phyloP scores from a whole-genome alignment of 2,113 vertebrate species.

The Myrmophylax atrothorax region DNA sequence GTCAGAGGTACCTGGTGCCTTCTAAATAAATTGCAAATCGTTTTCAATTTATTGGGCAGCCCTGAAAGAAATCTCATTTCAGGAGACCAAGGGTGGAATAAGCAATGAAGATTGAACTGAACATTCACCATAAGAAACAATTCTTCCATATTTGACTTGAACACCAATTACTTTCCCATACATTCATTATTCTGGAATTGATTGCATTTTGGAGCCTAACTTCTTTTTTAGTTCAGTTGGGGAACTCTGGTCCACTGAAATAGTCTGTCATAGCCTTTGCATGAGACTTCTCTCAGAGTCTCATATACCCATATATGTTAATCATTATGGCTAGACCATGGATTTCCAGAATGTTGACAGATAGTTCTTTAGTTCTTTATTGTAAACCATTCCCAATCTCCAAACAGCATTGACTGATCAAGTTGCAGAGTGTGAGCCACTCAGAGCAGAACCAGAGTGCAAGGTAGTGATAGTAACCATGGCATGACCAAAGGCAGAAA shows the following conservation, averaged over 20 bases:
- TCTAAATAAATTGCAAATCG: background rate
- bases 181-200: background rate
- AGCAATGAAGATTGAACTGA: background rate
- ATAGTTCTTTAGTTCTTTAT: background rate
- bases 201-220: background rate
- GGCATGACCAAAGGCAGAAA: background rate
- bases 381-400: background rate
- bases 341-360: background rate
- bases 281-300: background rate
- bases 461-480: background rate
- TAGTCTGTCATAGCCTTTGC: background rate
- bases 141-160: background rate
- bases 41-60: background rate
- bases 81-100: background rate
- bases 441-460: background rate
- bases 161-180: background rate
- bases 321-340: background rate
- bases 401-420: background rate
- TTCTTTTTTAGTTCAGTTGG: background rate
- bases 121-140: background rate
- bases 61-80: background rate
- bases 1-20: background rate
- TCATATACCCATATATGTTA: background rate
- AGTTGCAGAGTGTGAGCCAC: background rate
- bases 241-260: background rate